A percentile compares a stretch with the other conserved stretches of the same genome.
These are phyloP conservation scores for Drosophila nr. perissopoda DNA, from an alignment of 2,888 invertebrate species.

Conservation along the genomic window DNA sequence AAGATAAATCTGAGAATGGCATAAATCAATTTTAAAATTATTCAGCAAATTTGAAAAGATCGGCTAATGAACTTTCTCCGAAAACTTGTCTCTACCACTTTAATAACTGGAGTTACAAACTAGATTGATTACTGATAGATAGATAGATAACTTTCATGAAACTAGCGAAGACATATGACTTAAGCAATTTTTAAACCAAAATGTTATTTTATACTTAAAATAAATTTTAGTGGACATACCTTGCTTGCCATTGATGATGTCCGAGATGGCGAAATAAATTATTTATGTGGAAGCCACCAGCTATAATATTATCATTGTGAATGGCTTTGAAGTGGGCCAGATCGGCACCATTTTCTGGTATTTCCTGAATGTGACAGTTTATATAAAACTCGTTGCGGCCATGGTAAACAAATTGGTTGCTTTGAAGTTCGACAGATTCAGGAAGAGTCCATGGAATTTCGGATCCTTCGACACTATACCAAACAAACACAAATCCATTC, in stretches of 20 bases:
- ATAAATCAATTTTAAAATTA: not conserved
- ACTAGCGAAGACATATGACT: not conserved
- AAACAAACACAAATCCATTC: slow-evolving; percentile 91
- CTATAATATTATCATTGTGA: slow-evolving; percentile 88
- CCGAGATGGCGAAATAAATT: slow-evolving; percentile 83
- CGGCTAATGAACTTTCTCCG: not conserved
- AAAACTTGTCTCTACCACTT: not conserved
- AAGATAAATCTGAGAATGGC: not conserved
- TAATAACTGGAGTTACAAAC: too few species aligned
- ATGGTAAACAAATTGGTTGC: slow-evolving; percentile 87
- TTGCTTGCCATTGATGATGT: slow-evolving; percentile 87
- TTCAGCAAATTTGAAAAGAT: not conserved
- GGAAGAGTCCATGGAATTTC: slow-evolving; percentile 90
- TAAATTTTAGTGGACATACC: slow-evolving; percentile 58
- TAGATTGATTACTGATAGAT: too few species aligned
- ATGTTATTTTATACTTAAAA: not conserved
- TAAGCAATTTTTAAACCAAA: not conserved
- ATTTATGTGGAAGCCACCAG: slow-evolving; percentile 84
- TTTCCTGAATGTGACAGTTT: slow-evolving; percentile 91
- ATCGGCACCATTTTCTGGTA: slow-evolving; percentile 96
- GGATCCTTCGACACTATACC: slow-evolving; percentile 91
- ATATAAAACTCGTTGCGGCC: slow-evolving; percentile 92
- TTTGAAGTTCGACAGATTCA: slow-evolving; percentile 86
- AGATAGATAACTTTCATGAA: too few species aligned
- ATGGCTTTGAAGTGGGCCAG: slow-evolving; percentile 92